These are phyloP conservation scores for Microcebus griseorufus DNA, from an alignment of 2,113 vertebrate species.

Conservation along the genomic window DNA sequence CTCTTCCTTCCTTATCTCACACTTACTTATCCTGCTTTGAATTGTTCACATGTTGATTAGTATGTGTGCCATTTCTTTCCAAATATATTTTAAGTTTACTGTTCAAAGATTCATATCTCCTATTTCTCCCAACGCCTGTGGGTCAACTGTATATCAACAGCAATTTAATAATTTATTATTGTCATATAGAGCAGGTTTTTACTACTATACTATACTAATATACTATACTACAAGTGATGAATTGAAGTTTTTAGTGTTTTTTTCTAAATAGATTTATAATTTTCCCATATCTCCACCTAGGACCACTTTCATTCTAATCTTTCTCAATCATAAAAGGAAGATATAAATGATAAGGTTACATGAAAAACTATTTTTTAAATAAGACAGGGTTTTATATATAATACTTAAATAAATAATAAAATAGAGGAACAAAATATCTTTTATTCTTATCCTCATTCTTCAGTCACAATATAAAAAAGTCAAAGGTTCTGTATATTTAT, in stretches of 20 bases:
- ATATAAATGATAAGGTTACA: not conserved
- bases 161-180: not conserved
- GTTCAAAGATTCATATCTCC: not conserved
- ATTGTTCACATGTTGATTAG: not conserved
- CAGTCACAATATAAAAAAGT: not conserved
- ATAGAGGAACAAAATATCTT: slow-evolving; percentile 30
- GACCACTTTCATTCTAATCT: not conserved
- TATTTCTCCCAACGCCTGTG: not conserved
- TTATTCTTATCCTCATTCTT: slow-evolving; percentile 59
- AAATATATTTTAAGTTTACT: not conserved
- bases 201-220: not conserved
- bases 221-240: not conserved
- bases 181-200: not conserved
- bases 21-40: not conserved
- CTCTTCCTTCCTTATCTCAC: not conserved
- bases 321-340: not conserved
- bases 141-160: not conserved
- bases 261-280: not conserved
- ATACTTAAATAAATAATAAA: slow-evolving; percentile 7
- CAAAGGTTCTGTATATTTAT: slow-evolving; percentile 2
- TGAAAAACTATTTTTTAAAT: slow-evolving; percentile 7
- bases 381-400: not conserved
- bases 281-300: not conserved
- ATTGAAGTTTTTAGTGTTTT: not conserved
- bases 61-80: not conserved